These are phyloP conservation scores for Gallinago stenura DNA, from an alignment of 2,797 vertebrate species.

Conservation along the genomic window DNA sequence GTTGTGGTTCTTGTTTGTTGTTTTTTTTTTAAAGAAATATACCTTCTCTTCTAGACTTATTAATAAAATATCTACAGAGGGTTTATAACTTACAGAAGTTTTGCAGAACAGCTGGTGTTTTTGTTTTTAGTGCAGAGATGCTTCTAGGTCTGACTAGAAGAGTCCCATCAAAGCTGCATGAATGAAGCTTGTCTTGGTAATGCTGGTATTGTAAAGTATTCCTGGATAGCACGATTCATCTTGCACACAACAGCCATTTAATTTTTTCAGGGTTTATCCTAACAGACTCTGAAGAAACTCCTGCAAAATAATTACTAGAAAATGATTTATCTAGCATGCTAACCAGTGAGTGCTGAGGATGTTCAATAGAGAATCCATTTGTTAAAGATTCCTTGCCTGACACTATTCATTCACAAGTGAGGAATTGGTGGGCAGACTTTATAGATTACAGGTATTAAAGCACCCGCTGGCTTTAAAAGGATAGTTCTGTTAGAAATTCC, in stretches of 20 bases:
- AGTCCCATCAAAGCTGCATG: neutral
- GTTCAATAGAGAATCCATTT: neutral
- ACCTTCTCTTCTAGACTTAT: neutral
- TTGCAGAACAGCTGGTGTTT: neutral
- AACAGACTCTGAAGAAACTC: conserved; percentile 39
- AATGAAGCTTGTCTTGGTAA: neutral
- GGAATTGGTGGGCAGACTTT: neutral
- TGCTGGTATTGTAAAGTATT: neutral
- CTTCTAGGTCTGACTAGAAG: neutral
- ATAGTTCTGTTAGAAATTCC: conserved; percentile 34
- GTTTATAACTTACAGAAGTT: neutral
- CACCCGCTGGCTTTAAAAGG: conserved; percentile 27
- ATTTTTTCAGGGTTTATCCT: conserved; percentile 26
- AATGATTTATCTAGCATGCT: conserved; percentile 13
- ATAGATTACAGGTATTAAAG: conserved; percentile 31
- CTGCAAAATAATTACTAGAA: conserved; percentile 43
- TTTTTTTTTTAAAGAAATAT: neutral
- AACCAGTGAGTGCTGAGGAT: neutral
- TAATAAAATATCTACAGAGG: neutral
- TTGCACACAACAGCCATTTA: neutral
- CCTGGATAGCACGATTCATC: neutral
- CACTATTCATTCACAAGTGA: conserved; percentile 7
- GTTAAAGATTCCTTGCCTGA: conserved; percentile 20
- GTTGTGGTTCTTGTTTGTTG: no score
- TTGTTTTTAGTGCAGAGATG: neutral